Conservation (phyloP, 2,888 invertebrate genomes). For the Athetis lepigone region DNA sequence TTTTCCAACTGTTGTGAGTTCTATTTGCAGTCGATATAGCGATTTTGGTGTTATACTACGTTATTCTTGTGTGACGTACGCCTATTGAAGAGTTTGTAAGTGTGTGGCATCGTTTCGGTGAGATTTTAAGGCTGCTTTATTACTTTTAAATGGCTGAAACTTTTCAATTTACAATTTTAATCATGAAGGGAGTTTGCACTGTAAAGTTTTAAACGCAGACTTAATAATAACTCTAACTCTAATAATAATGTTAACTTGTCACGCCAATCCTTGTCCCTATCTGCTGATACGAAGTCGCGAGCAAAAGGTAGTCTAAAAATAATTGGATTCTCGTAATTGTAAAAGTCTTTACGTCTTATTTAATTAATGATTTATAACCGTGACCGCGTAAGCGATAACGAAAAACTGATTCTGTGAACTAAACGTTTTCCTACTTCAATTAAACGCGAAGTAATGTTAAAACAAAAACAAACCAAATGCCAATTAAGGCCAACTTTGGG, state of each 20-base stretch:
- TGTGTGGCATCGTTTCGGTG: not conserved
- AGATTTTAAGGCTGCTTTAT: not conserved
- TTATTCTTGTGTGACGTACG: slow-evolving; percentile 16
- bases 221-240: too few relatives aligned
- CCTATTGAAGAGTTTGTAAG: not conserved
- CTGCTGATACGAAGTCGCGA: not conserved
- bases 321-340: not conserved
- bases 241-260: too few relatives aligned
- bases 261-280: too few relatives aligned
- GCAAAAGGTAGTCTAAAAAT: not conserved
- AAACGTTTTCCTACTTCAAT: not conserved
- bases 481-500: slow-evolving; percentile 63
- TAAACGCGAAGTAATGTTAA: slow-evolving; percentile 13
- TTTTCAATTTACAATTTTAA: too few relatives aligned
- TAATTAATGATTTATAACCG: not conserved
- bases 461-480: slow-evolving; percentile 37
- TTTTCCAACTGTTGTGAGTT: slow-evolving; percentile 50
- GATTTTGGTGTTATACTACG: slow-evolving; percentile 16
- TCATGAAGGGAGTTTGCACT: too few relatives aligned
- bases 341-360: not conserved
- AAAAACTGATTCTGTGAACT: slow-evolving; percentile 9
- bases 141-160: not conserved
- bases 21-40: slow-evolving; percentile 23
- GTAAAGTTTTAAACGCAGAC: too few relatives aligned
- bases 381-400: slow-evolving; percentile 7